These are phyloP conservation scores for Benthosema pterotum DNA, from an alignment of 2,797 vertebrate genomes.

Conservation along the genomic window DNA sequence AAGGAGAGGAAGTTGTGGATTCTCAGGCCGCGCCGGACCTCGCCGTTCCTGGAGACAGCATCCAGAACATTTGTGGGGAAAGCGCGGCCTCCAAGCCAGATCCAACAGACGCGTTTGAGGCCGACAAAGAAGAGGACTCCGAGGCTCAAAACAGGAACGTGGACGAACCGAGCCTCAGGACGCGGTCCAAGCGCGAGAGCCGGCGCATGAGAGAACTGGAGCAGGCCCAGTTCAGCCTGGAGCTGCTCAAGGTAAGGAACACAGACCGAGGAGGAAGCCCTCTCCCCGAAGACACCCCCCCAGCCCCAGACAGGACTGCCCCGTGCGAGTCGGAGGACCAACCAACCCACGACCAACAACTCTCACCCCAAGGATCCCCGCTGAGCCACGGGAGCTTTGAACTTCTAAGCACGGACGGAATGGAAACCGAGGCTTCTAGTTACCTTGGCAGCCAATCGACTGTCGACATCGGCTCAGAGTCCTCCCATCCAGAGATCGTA, in stretches of 20 bases:
- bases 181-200: conserved; percentile 91
- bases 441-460: conserved; percentile 3
- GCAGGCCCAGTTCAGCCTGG: conserved; percentile 94
- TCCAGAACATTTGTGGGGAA: conserved; percentile 12
- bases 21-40: conserved; percentile 37
- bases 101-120: conserved; percentile 22
- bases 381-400: conserved; percentile 58
- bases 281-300: conserved; percentile 33
- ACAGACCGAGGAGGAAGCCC: conserved; percentile 65
- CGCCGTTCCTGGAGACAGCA: conserved; percentile 1
- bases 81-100: conserved; percentile 13
- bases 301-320: conserved; percentile 56
- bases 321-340: conserved; percentile 42
- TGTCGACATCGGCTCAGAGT: neutral
- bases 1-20: conserved; percentile 32
- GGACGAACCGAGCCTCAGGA: conserved; percentile 81
- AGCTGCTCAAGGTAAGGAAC: conserved; percentile 91
- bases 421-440: conserved; percentile 57
- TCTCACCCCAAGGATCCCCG: conserved; percentile 41
- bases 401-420: conserved; percentile 52
- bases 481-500: neutral
- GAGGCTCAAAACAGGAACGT: conserved; percentile 35
- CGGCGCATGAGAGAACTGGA: conserved; percentile 95
- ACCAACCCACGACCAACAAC: conserved; percentile 7
- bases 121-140: conserved; percentile 49